Evolutionary conservation across 2,888 invertebrate genomes (phyloP).

Genomic region (Lobophora halterata): DNA sequence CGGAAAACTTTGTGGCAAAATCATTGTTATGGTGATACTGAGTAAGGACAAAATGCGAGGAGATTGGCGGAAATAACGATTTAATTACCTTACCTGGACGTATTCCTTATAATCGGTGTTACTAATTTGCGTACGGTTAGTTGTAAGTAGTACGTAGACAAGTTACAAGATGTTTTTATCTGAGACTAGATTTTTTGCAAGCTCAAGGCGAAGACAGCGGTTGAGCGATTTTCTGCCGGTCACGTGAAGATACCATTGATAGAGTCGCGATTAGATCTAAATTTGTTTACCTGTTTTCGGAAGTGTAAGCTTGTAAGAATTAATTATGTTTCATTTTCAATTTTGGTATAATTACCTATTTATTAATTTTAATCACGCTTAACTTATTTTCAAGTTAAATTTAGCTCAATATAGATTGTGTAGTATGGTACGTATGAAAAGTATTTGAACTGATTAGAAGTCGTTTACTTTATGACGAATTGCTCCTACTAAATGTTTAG

Average conservation of each 20-base stretch:
- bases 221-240: constrained; percentile 34
- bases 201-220: constrained; percentile 31
- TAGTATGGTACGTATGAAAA: too few species aligned
- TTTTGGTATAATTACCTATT: too few species aligned
- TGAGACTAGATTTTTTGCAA: constrained; percentile 22
- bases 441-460: too few species aligned
- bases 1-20: constrained; percentile 60
- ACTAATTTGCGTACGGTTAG: constrained; percentile 34
- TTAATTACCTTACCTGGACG: constrained; percentile 56
- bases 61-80: constrained; percentile 64
- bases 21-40: constrained; percentile 70
- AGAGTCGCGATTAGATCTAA: constrained; percentile 11
- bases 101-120: constrained; percentile 43
- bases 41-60: constrained; percentile 51
- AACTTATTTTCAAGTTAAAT: too few species aligned
- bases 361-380: too few species aligned
- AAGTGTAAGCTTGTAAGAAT: too few species aligned
- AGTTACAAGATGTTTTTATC: constrained; percentile 19
- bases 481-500: not conserved
- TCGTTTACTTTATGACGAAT: too few species aligned
- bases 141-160: constrained; percentile 12
- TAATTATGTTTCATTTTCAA: too few species aligned
- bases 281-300: not conserved
- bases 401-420: too few species aligned
- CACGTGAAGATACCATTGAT: constrained; percentile 32